phyloP scores from a whole-genome alignment of 2,888 invertebrate genomes.

The Eudasyphora cyanicolor region DNA sequence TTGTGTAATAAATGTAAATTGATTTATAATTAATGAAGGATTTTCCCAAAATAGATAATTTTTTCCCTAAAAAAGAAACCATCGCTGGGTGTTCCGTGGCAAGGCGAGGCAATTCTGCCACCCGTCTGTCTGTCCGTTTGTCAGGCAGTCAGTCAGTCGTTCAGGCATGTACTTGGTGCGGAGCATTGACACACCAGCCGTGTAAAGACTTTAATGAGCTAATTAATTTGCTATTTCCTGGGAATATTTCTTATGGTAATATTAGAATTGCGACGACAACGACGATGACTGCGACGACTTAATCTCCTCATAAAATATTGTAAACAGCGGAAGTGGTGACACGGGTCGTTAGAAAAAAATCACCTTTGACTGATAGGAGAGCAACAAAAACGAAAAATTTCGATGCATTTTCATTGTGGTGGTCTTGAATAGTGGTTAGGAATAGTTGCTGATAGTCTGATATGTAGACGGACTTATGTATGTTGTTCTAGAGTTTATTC shows the following conservation, averaged over 20 bases:
- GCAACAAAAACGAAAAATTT: background rate
- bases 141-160: no score
- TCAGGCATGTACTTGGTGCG: background rate
- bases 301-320: background rate
- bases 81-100: background rate
- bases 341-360: background rate
- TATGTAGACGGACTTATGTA: no score
- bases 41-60: conserved; percentile 40
- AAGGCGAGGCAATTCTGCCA: background rate
- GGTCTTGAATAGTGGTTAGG: no score
- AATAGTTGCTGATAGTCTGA: no score
- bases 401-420: background rate
- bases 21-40: conserved; percentile 50
- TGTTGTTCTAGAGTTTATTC: no score
- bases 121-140: no score
- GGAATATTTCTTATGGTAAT: background rate
- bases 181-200: background rate
- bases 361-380: background rate
- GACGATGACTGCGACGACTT: background rate
- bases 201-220: conserved; percentile 7
- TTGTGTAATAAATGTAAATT: conserved; percentile 35
- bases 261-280: no score
- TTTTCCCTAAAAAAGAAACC: background rate
- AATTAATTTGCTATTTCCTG: conserved; percentile 11
- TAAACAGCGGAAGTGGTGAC: background rate